phyloP scores from a whole-genome alignment of 2,113 vertebrate species.

The Sphaerodactylus townsendi region DNA sequence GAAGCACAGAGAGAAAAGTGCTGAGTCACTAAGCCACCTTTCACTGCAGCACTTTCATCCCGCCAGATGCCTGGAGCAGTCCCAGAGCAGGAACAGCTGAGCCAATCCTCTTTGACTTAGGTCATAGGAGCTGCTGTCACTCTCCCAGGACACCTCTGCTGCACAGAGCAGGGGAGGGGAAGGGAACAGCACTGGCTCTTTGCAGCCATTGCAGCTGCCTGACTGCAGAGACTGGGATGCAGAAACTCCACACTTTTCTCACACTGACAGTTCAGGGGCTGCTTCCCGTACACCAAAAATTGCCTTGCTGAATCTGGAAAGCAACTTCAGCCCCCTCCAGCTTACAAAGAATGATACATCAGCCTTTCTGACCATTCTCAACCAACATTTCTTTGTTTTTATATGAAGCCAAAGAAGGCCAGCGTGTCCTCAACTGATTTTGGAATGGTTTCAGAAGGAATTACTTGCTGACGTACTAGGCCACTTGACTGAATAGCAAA shows the following conservation, averaged over 20 bases:
- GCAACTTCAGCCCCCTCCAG: not conserved
- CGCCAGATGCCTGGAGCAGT: not conserved
- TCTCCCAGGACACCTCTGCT: not conserved
- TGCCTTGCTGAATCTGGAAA: not conserved
- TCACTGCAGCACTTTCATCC: not conserved
- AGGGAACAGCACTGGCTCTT: not conserved
- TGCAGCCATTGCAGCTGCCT: constrained; percentile 14
- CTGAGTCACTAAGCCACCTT: constrained; percentile 12
- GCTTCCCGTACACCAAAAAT: not conserved
- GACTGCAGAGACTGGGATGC: constrained; percentile 5
- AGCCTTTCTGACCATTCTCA: too few species aligned
- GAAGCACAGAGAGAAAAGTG: not conserved
- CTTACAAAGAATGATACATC: not conserved
- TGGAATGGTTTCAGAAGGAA: not conserved
- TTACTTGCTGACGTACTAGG: too few species aligned
- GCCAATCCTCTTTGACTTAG: constrained; percentile 1
- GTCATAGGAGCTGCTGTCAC: not conserved
- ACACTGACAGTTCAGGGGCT: not conserved
- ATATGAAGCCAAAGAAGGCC: not conserved
- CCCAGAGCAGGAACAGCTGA: constrained; percentile 8
- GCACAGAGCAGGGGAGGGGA: not conserved
- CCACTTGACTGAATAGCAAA: not conserved
- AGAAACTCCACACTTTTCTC: not conserved
- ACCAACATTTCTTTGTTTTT: not conserved
- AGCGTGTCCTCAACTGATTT: not conserved